These are phyloP conservation scores for Papilio machaon DNA, from an alignment of 1,140 invertebrate species.

Conservation along the genomic window DNA sequence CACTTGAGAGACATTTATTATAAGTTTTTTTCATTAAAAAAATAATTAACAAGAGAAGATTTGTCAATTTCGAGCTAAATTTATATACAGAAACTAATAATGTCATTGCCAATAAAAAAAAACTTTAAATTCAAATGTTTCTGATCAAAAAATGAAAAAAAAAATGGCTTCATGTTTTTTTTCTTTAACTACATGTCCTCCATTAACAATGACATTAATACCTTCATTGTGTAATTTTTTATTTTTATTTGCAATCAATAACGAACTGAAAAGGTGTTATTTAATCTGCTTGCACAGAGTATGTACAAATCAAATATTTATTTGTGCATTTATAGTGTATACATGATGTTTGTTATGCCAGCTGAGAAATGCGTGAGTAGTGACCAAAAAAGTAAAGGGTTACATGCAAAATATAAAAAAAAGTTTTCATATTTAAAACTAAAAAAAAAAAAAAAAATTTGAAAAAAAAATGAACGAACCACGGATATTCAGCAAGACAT, in stretches of 20 bases:
- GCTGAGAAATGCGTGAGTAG: conserved; percentile 40
- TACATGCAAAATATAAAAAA: conserved; percentile 70
- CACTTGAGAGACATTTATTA: neutral
- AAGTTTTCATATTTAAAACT: conserved; percentile 48
- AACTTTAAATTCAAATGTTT: neutral
- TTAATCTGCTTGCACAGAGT: conserved; percentile 25
- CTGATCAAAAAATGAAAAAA: neutral
- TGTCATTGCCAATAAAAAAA: neutral
- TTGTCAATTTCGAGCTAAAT: neutral
- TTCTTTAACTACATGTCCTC: neutral
- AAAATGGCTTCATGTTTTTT: neutral
- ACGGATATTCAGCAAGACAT: conserved; percentile 74
- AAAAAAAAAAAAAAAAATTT: conserved; percentile 57
- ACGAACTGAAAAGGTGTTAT: neutral
- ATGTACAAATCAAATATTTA: conserved; percentile 19
- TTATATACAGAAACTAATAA: neutral
- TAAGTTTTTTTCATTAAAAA: neutral
- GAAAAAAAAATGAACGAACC: conserved; percentile 61
- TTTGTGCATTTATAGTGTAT: neutral
- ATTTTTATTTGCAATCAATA: neutral
- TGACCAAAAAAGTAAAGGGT: conserved; percentile 53
- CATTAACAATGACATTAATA: conserved; percentile 6
- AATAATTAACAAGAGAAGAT: conserved; percentile 9
- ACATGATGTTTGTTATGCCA: conserved; percentile 27
- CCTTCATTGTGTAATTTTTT: neutral